Percentiles rank a stretch among this genome's conserved stretches.
Evolutionary conservation across 2,113 vertebrate species (phyloP).

Genomic region (Rhinoptilus africanus): DNA sequence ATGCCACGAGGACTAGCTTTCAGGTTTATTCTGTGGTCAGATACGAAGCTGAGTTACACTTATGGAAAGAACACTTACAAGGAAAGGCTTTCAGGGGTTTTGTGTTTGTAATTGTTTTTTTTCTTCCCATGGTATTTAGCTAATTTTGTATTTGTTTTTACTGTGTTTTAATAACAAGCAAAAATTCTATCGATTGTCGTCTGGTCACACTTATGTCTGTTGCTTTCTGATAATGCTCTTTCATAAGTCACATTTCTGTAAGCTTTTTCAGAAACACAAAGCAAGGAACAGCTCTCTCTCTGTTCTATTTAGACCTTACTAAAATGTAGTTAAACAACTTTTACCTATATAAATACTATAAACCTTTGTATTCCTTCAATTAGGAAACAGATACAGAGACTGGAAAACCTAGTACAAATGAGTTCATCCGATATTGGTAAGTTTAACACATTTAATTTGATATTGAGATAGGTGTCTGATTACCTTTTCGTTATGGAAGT

Average conservation of each 20-base stretch:
- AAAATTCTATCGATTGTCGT: not conserved
- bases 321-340: not conserved
- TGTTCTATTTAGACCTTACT: not conserved
- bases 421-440: constrained; percentile 92
- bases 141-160: not conserved
- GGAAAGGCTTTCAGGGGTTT: rapidly evolving
- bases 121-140: not conserved
- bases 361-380: constrained; percentile 54
- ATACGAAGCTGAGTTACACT: not conserved
- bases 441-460: constrained; percentile 40
- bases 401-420: constrained; percentile 83
- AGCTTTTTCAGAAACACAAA: not conserved
- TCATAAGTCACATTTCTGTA: not conserved
- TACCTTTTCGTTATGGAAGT: not conserved
- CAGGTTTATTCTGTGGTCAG: not conserved
- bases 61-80: not conserved
- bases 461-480: not conserved
- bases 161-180: not conserved
- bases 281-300: not conserved
- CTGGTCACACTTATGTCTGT: not conserved
- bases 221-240: not conserved
- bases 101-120: not conserved
- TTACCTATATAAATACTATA: not conserved
- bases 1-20: not conserved
- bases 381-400: constrained; percentile 85